Evolutionary conservation across 2,797 vertebrate species (phyloP).

Genomic region (Pseudochaenichthys georgianus): DNA sequence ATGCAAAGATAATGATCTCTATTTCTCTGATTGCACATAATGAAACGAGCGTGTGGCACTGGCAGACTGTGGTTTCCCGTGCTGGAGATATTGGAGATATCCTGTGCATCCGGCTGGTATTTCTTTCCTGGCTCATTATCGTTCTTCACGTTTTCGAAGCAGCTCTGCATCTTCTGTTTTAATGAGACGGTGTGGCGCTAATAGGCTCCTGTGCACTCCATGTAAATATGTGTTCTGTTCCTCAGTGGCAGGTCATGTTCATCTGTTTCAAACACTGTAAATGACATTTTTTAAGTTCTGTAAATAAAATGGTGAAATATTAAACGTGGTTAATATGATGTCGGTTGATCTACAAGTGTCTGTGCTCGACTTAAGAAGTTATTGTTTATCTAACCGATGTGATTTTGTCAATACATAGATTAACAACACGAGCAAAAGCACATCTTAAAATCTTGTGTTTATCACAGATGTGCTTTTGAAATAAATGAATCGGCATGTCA

Average conservation of each 20-base stretch:
- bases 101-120: slow-evolving; percentile 13
- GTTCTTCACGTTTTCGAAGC: slow-evolving; percentile 19
- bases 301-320: slow-evolving; percentile 68
- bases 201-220: slow-evolving; percentile 9
- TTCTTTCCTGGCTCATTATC: slow-evolving; percentile 4
- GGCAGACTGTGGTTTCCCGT: slow-evolving; percentile 42
- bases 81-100: slow-evolving; percentile 11
- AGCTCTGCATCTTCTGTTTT: slow-evolving; percentile 14
- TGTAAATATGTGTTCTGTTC: slow-evolving; percentile 59
- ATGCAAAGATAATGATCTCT: slow-evolving; percentile 33
- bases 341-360: too few relatives aligned
- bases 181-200: slow-evolving; percentile 22
- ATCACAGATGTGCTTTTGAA: too few relatives aligned
- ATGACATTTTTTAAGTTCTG: slow-evolving; percentile 58
- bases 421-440: too few relatives aligned
- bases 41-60: slow-evolving; percentile 32
- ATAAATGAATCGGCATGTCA: too few relatives aligned
- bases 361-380: too few relatives aligned
- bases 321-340: not conserved
- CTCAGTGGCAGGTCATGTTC: slow-evolving; percentile 18
- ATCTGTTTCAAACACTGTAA: slow-evolving; percentile 53
- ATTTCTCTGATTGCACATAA: slow-evolving; percentile 9
- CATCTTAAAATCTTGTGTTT: too few relatives aligned
- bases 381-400: too few relatives aligned
- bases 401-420: too few relatives aligned